Evolutionary conservation across 2,113 vertebrate species (phyloP), one percentile per base, ranked within the genome.

Genomic region (Ceuthmochares aereus): DNA sequence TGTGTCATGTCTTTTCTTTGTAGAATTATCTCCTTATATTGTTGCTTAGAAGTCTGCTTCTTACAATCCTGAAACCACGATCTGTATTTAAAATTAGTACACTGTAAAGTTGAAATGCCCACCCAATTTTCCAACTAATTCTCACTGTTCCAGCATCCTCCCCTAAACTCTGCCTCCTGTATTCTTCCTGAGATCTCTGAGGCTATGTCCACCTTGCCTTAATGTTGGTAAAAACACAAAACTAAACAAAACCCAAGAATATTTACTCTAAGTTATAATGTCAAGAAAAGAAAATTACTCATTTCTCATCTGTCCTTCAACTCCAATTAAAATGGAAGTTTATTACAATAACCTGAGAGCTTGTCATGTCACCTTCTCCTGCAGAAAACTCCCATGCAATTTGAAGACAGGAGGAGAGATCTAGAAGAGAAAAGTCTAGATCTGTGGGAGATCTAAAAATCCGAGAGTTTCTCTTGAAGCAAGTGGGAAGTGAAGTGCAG

Each of bases 41-140:
- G 14, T 10, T 0, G 0, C 37, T 60, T 76, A 40, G 22, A 64
- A 55, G 5, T 17, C 2, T 6, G 25, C 16, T 2, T 26, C 63
- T 87, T 55, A 66, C n/a, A 64, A 14, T 37, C 20, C 74, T 58
- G 42, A 79, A 78, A 37, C 9, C 36, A 70, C 47, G 47, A 8
- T 26, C 58, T 64, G 12, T 17, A 32, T 40, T 67, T 30, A 75
- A 89, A 83, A 36, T 19, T 45, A 82, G 20, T 30, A 14, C 59
- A 67, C 7, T 21, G 12, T n/a, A 21, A n/a, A 43, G 7, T 4
- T 80, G 55, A 83, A 49, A 80, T 20, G 6, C 4, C 47, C 56
- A 47, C 12, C 12, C 26, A 52, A 34, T 26, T 90, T 86, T 76
- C 66, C n/a, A 67, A 55, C 4, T 69, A n/a, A 51, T 27, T 69